Evolutionary conservation across 2,888 invertebrate species (phyloP).

Genomic region (Cyclophora punctaria): DNA sequence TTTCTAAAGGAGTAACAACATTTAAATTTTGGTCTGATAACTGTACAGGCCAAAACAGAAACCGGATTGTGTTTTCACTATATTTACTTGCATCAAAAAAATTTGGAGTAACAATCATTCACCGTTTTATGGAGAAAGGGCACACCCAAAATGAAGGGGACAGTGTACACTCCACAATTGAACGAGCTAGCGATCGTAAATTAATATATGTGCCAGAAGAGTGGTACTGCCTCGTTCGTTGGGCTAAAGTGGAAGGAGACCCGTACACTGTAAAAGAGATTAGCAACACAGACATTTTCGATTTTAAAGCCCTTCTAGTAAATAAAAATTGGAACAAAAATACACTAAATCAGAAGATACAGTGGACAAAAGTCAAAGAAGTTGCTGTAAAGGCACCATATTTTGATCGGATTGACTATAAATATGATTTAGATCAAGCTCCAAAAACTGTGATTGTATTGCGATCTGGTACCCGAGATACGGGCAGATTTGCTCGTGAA

Average conservation of each 20-base stretch:
- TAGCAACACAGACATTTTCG: not conserved
- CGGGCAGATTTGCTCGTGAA: not conserved
- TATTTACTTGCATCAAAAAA: constrained; percentile 1
- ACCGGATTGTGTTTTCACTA: constrained; percentile 10
- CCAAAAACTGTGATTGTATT: not conserved
- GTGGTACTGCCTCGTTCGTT: constrained; percentile 1
- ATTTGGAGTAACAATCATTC: not conserved
- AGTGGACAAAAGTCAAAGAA: not conserved
- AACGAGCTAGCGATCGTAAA: not conserved
- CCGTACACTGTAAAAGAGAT: constrained; percentile 1
- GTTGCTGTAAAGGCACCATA: not conserved
- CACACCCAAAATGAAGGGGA: constrained; percentile 9
- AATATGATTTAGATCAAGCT: not conserved
- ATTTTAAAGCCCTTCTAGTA: not conserved
- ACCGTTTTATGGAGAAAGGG: constrained; percentile 6
- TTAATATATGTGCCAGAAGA: constrained; percentile 3
- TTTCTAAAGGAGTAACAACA: not conserved
- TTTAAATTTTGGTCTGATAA: constrained; percentile 9
- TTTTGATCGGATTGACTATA: not conserved
- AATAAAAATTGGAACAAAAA: not conserved
- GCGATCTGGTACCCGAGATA: not conserved
- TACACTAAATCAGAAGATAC: not conserved
- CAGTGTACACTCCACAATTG: constrained; percentile 1
- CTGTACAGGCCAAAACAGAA: constrained; percentile 13
- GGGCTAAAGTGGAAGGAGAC: not conserved